Base-by-base conservation (phyloP, 23 tunicate genomes). In the Ciona savignyi region DNA sequence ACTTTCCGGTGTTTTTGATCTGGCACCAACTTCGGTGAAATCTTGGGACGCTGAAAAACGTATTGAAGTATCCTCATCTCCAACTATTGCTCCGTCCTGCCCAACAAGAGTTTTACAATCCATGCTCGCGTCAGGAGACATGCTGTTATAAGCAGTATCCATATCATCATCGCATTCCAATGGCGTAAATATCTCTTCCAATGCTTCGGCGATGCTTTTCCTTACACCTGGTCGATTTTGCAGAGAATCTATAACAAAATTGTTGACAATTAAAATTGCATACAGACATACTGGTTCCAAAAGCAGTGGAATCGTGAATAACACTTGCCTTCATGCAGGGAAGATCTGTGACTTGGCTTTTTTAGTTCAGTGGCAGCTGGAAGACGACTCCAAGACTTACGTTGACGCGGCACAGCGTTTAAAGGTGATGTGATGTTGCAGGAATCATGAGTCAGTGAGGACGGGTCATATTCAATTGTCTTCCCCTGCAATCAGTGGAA, bases 51-150 rank as follows among this genome's bases (percentile, higher is more conserved):
- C 79, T 29, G 42, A 34, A 0, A 82, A 80, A 1, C 75, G 23
- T 1, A 85, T 75, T 1, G 68, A 71, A 66, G 23, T 65, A 33
- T 85, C 78, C 26, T 78, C 78, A 64, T 73, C 78, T 51, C 49
- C 91, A 20, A 78, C 83, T 2, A 85, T 35, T 30, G 42, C 30
- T 0, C 51, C 30, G 22, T 42, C 62, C 22, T 74, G 68, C 23
- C 67, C 80, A 25, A 81, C 78, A 30, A 81, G 34, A 3, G 87
- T 81, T 30, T 82, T 81, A 21, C 64, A 74, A 26, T 88, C 87
- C 66, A 66, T 76, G 35, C 83, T 81, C 1, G 86, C 86, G 75
- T 80, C 94, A 28, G 96, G 96, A 25, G 96, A 88, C 72, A 79
- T 65, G 71, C 64, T 71, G 69, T 56, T 31, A 29, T 77, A 29